Conservation (phyloP, 2,113 vertebrate genomes). For the Mus pahari region DNA sequence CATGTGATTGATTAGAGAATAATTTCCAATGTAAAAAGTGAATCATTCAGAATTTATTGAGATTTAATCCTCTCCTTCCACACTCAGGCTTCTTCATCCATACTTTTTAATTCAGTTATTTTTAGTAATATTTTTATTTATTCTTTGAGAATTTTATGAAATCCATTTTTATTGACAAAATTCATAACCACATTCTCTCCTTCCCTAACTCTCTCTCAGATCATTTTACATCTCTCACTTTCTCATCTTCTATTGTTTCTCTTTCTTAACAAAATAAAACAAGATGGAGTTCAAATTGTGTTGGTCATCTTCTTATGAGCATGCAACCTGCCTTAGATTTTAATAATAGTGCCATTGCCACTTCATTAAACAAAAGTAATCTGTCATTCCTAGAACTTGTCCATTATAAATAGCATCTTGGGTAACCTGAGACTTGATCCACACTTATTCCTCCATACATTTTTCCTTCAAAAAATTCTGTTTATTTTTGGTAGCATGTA, state of each 20-base stretch:
- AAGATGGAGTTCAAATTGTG: not conserved
- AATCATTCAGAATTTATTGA: not conserved
- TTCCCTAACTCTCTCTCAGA: not conserved
- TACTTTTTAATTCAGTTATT: not conserved
- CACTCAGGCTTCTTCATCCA: not conserved
- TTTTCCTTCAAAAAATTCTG: slow-evolving; percentile 49
- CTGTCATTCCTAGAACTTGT: not conserved
- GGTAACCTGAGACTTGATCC: not conserved
- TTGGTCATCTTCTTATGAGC: not conserved
- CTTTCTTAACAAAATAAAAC: not conserved
- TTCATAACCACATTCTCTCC: no score
- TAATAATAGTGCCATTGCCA: not conserved
- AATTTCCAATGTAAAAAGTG: not conserved
- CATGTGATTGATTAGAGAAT: not conserved
- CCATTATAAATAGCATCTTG: not conserved
- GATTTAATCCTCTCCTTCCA: not conserved
- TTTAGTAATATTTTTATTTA: not conserved
- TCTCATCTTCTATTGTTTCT: not conserved
- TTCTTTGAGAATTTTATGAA: not conserved
- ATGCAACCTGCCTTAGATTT: not conserved
- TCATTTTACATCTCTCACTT: not conserved
- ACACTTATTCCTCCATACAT: not conserved
- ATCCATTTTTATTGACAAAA: not conserved
- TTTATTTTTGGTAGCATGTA: slow-evolving; percentile 29
- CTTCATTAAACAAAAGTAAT: not conserved